Base-by-base conservation (phyloP, 2,888 invertebrate species). In the Gortyna flavago region DNA sequence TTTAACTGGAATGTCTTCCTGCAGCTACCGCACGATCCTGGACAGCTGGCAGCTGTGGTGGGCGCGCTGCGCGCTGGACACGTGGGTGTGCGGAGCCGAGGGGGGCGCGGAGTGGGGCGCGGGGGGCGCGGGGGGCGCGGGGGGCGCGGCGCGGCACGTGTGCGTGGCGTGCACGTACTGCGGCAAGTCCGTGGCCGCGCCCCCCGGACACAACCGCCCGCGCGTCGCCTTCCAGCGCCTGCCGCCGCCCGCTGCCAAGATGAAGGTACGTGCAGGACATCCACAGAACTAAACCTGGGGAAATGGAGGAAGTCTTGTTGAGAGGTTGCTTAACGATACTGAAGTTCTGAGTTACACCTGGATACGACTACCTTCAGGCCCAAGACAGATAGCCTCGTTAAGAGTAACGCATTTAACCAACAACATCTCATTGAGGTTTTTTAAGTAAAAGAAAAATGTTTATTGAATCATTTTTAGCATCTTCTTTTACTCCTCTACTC, bases 21-120 rank as follows among this genome's bases (percentile, higher is more conserved):
- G 62, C 92, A 98, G 98, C 94, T 99, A 99, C 95, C 97, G 99
- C 88, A 97, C 97, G 85, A 96, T 99, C 79, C 96, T 99, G 87
- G 99, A 99, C 94, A 97, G 98, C 72, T 99, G 99, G 99, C 98
- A 98, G 91, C 97, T 99, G 93, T 99, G 99, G 99, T 98, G 98
- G 93, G 98, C 98, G 93, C 97, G 99, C 73, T 99, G 99, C 8
- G 97, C 98, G 90, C 98, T 99, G 93, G 99, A 99, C 95, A 98
- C 99, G 86, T 97, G 97, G 91, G 97, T 98, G 93, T 97, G 97
- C 90, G 96, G 96, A 57, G 95, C 85, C 97, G 97, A 85, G 96
- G 97, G 21, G 94, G 97, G 94, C 67, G 85, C 97, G 95, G 92
- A 74, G 35, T 75, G 81, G 75, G 84, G 95, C 76, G 88, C 79